Percentiles rank a stretch among this genome's conserved stretches.
phyloP scores from a whole-genome alignment of 2,888 invertebrate species.

The Synanthedon tipuliformis region DNA sequence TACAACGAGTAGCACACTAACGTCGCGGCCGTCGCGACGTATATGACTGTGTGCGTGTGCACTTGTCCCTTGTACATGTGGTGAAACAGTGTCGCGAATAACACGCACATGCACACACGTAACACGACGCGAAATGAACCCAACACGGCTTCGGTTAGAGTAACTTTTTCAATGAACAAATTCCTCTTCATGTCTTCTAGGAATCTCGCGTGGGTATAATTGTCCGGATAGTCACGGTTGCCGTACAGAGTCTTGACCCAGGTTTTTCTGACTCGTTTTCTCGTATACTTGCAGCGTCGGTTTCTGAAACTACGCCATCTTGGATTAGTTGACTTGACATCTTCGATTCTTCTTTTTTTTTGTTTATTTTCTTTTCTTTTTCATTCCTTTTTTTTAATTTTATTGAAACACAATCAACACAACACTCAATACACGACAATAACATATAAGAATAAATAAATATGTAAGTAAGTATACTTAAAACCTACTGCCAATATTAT shows the following conservation, averaged over 20 bases:
- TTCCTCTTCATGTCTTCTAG: constrained; percentile 87
- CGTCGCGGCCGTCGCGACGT: constrained; percentile 66
- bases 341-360: neutral
- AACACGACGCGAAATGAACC: constrained; percentile 85
- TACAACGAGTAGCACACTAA: constrained; percentile 74
- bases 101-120: constrained; percentile 81
- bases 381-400: too few species aligned
- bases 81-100: constrained; percentile 79
- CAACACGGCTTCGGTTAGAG: constrained; percentile 75
- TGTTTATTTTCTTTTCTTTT: neutral
- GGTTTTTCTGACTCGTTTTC: constrained; percentile 35
- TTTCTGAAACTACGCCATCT: constrained; percentile 42
- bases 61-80: constrained; percentile 78
- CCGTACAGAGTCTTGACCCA: constrained; percentile 94
- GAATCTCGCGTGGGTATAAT: constrained; percentile 90
- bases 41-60: constrained; percentile 74
- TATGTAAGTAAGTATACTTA: too few species aligned
- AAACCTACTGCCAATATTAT: too few species aligned
- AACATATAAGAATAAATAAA: too few species aligned
- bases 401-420: too few species aligned
- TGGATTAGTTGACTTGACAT: constrained; percentile 1
- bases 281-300: constrained; percentile 32
- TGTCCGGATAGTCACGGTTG: constrained; percentile 88
- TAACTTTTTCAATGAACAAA: constrained; percentile 80
- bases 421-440: too few species aligned